Percentiles rank a stretch among this genome's conserved stretches.
These are phyloP conservation scores for Antedon mediterranea DNA, from an alignment of 53 echinoderm and acorn worm species.

Conservation along the genomic window DNA sequence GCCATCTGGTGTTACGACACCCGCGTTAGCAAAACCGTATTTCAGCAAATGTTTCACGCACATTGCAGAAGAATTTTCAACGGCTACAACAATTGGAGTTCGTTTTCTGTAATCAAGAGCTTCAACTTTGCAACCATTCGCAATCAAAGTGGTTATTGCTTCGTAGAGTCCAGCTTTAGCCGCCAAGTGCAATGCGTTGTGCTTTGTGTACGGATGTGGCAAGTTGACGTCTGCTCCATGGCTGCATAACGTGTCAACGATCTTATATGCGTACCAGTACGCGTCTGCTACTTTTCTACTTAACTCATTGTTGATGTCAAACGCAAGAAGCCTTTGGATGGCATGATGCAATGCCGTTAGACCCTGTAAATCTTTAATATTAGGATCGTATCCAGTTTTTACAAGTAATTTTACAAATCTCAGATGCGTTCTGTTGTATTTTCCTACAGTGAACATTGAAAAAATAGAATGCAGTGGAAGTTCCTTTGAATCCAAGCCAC, in stretches of 20 bases:
- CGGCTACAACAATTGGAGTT: background rate
- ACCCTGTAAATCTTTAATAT: background rate
- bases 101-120: background rate
- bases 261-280: background rate
- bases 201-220: background rate
- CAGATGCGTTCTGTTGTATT: background rate
- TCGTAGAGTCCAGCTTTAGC: background rate
- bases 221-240: background rate
- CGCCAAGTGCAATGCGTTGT: background rate
- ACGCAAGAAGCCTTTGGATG: background rate
- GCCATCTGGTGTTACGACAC: background rate
- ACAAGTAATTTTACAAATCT: background rate
- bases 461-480: background rate
- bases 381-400: background rate
- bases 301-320: background rate
- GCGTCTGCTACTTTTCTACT: background rate
- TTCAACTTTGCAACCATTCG: background rate
- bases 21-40: background rate
- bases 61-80: background rate
- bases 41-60: background rate
- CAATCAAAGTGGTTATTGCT: background rate
- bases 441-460: background rate
- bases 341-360: background rate
- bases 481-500: background rate
- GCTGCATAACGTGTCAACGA: background rate